A percentile compares a stretch with the other conserved stretches of the same genome.
Conservation (phyloP, 2,888 invertebrate genomes). For the Thyatira batis region DNA sequence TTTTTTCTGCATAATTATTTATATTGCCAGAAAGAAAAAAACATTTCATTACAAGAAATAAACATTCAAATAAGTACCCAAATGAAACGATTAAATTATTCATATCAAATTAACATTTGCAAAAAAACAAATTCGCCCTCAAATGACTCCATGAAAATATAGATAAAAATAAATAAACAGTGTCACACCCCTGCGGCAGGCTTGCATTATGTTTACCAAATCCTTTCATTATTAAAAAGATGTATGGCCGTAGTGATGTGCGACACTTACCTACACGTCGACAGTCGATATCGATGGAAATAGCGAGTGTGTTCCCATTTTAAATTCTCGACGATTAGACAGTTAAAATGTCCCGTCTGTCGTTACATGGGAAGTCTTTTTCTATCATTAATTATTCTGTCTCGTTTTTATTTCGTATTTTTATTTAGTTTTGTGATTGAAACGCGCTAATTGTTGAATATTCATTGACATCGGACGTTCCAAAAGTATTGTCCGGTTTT, state of each 20-base stretch:
- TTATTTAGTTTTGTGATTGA: slow-evolving; percentile 22
- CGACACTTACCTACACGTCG: slow-evolving; percentile 16
- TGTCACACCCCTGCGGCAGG: slow-evolving; percentile 1
- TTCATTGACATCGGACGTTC: slow-evolving; percentile 8
- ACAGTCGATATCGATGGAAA: slow-evolving; percentile 50
- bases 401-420: slow-evolving; percentile 26
- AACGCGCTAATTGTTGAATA: slow-evolving; percentile 41
- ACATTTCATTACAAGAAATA: too few species aligned
- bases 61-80: too few species aligned
- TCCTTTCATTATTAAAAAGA: slow-evolving; percentile 79
- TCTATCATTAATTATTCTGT: slow-evolving; percentile 58
- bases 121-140: not conserved
- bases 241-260: slow-evolving; percentile 60
- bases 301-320: slow-evolving; percentile 36
- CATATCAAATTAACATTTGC: not conserved
- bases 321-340: slow-evolving; percentile 45
- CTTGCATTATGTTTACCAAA: slow-evolving; percentile 65
- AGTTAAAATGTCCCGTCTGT: slow-evolving; percentile 29
- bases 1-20: too few species aligned
- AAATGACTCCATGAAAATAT: not conserved
- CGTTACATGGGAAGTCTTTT: slow-evolving; percentile 61
- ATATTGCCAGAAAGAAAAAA: too few species aligned
- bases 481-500: not conserved
- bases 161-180: not conserved
- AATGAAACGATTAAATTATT: not conserved